A percentile compares a stretch with the other conserved stretches of the same genome.
phyloP scores from a whole-genome alignment of 37 sponge, comb jelly and placozoan genomes.

The Halisarca cf. caerulea region DNA sequence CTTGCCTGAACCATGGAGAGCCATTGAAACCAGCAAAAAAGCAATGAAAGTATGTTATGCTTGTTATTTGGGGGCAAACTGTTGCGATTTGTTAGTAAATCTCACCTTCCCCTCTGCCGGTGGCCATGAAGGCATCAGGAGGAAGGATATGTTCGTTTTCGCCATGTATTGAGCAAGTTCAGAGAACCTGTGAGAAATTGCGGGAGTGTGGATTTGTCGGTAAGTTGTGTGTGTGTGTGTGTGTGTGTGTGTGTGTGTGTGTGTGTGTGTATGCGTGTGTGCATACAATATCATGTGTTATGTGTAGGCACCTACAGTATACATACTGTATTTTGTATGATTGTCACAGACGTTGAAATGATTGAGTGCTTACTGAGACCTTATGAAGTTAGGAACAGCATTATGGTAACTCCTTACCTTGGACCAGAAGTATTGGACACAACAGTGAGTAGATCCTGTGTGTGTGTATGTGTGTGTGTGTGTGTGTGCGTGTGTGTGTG shows the following conservation, averaged over 20 bases:
- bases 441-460: not conserved
- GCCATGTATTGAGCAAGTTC: conserved; percentile 98
- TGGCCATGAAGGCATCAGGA: conserved; percentile 47
- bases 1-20: conserved; percentile 91
- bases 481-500: no score
- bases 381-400: conserved; percentile 45
- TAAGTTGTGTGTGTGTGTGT: not conserved
- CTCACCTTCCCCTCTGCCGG: not conserved
- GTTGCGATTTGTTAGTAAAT: not conserved
- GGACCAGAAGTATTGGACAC: not conserved
- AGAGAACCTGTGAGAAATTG: conserved; percentile 77
- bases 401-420: conserved; percentile 47
- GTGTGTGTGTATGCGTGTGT: no score
- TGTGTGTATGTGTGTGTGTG: no score
- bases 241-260: no score
- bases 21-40: conserved; percentile 56
- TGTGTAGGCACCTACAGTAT: no score
- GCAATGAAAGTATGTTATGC: conserved; percentile 52
- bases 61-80: not conserved
- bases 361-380: conserved; percentile 77
- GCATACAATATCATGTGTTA: no score
- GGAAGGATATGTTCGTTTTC: conserved; percentile 92
- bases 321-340: no score
- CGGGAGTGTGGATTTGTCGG: conserved; percentile 71
- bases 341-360: conserved; percentile 63